Base-by-base conservation (phyloP, 1,140 invertebrate genomes). In the Heliconius nattereri region DNA sequence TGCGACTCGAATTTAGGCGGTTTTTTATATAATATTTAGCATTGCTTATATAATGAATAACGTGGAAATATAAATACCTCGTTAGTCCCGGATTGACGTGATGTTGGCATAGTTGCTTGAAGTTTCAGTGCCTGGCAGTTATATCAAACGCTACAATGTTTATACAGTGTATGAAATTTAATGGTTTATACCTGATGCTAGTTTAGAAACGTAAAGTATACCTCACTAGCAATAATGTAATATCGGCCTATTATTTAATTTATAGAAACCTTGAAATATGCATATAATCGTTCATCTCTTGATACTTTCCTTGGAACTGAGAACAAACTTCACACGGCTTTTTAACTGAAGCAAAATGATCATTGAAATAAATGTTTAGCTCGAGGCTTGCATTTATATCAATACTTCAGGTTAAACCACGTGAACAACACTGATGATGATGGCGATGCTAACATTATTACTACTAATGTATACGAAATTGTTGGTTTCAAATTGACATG, bases 71-170 rank as follows among this genome's bases (percentile, higher is more conserved):
- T 66, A 66, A 66, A 66, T 66, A 29, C 5, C 60, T 0, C 23
- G 60, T 29, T 66, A 66, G 60, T 66, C 23, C 60, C 29, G 29
- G 60, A 66, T 26, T 66, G 60, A 66, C 26, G 29, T 32, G 60
- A 66, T 66, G 60, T 16, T 66, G 26, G 60, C 23, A 66, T 16
- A 66, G 20, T 26, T 26, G 23, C 6, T 66, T 19, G 60, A 29
- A 29, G 19, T 66, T 66, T 66, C 60, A 66, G 6, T 66, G 23
- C 23, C 20, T 23, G n/a, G 60, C 60, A 66, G 60, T 13, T 13
- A 29, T 66, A 66, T 66, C 60, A 66, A 66, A 66, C 23, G 60
- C 26, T 29, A 26, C 60, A 66, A 66, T 29, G 60, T 66, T 66
- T n/a, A n/a, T n/a, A n/a, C n/a, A 29, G 60, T 26, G 11, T 29